Percentiles rank a stretch among this genome's conserved stretches.
These are phyloP conservation scores for Vollenhovia emeryi DNA, from an alignment of 1,140 invertebrate species.

Conservation along the genomic window DNA sequence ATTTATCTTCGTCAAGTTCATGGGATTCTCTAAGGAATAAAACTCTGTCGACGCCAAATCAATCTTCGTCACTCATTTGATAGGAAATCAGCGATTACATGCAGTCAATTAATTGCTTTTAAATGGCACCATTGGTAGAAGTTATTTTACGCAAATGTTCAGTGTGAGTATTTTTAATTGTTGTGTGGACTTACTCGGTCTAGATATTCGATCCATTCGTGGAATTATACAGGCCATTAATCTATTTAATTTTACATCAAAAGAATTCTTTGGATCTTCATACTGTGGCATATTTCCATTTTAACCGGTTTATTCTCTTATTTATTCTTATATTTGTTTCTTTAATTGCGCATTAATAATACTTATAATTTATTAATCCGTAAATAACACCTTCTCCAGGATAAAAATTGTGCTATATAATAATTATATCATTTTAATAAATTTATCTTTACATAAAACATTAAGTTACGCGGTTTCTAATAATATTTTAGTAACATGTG, in stretches of 20 bases:
- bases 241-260: neutral
- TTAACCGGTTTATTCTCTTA: neutral
- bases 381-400: neutral
- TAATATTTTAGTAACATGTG: conserved; percentile 12
- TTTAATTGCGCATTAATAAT: neutral
- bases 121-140: neutral
- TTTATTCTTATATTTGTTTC: neutral
- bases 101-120: conserved; percentile 52
- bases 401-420: neutral
- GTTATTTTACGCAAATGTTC: neutral
- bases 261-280: neutral
- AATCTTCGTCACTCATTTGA: conserved; percentile 56
- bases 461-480: neutral
- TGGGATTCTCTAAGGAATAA: neutral
- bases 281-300: neutral
- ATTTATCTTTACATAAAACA: neutral
- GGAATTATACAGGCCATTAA: neutral
- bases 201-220: neutral
- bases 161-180: neutral
- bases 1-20: conserved; percentile 60
- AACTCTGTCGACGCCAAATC: conserved; percentile 40
- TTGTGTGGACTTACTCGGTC: neutral
- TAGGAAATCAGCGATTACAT: conserved; percentile 44
- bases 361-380: neutral
- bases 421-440: neutral